A percentile compares a stretch with the other conserved stretches of the same genome.
Evolutionary conservation across 35 echinoderm and acorn worm genomes (phyloP).

Genomic region (Heliocidaris tuberculata): DNA sequence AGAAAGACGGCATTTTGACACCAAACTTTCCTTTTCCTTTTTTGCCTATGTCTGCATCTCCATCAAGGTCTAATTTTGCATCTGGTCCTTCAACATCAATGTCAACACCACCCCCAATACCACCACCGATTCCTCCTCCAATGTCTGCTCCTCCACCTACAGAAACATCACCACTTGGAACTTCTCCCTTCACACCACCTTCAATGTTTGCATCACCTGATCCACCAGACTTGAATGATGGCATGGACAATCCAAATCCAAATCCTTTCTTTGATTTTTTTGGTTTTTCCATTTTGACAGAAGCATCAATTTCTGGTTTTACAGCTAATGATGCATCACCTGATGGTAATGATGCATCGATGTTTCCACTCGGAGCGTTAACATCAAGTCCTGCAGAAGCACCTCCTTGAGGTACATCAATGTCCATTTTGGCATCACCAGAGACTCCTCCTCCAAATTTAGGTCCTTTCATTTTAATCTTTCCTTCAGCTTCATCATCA

Average conservation of each 20-base stretch:
- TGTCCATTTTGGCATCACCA: conserved; percentile 8
- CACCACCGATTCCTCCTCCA: conserved; percentile 41
- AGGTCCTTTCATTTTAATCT: conserved; percentile 17
- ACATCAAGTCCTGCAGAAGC: conserved; percentile 46
- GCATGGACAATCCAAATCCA: conserved; percentile 50
- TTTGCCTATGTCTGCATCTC: background rate
- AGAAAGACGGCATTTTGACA: conserved; percentile 32
- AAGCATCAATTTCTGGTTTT: conserved; percentile 33
- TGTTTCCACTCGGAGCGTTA: conserved; percentile 45
- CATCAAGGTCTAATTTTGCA: conserved; percentile 52
- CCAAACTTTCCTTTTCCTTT: conserved; percentile 23
- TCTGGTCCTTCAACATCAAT: conserved; percentile 53
- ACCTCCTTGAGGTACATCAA: conserved; percentile 14
- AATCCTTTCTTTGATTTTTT: conserved; percentile 49
- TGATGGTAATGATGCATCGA: conserved; percentile 48
- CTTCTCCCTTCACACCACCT: conserved; percentile 58
- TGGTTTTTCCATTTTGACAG: conserved; percentile 29
- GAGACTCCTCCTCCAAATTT: background rate
- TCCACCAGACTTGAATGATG: conserved; percentile 57
- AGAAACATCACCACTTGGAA: conserved; percentile 52
- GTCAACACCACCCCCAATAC: conserved; percentile 42
- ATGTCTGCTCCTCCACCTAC: conserved; percentile 61
- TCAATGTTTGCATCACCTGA: conserved; percentile 66
- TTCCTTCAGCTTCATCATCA: conserved; percentile 43
- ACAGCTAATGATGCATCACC: conserved; percentile 51